phyloP scores from a whole-genome alignment of 1,140 invertebrate genomes.

The Caerostris extrusa region DNA sequence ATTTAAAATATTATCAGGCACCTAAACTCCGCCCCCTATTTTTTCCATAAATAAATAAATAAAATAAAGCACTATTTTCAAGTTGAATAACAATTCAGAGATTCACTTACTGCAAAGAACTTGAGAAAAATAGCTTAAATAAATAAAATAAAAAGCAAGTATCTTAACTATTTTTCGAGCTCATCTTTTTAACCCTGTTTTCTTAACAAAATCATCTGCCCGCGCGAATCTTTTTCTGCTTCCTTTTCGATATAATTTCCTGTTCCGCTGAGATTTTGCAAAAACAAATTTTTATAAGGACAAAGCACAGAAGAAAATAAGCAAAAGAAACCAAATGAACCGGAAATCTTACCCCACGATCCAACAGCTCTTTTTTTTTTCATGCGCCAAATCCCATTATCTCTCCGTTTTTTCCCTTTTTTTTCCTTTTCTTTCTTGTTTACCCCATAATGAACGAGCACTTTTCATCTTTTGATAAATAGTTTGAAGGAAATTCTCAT shows the following conservation, averaged over 20 bases:
- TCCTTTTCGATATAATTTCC: neutral
- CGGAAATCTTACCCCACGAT: neutral
- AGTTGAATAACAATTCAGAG: no score
- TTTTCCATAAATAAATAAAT: no score
- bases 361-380: neutral
- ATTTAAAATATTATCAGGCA: no score
- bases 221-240: neutral
- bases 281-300: constrained; percentile 6
- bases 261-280: neutral
- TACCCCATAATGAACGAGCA: neutral
- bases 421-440: neutral
- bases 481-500: neutral
- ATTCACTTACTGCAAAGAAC: no score
- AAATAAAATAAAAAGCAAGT: no score
- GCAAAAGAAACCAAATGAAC: neutral
- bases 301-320: neutral
- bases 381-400: neutral
- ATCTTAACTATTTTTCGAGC: no score
- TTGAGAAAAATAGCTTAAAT: no score
- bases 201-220: no score
- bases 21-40: no score
- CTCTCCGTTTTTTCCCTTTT: neutral
- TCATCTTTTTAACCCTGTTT: no score
- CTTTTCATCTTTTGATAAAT: neutral
- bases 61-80: no score